Percentiles rank a stretch among this genome's conserved stretches.
These are phyloP conservation scores for Epistrophe grossulariae DNA, from an alignment of 2,888 invertebrate genomes.

Conservation along the genomic window DNA sequence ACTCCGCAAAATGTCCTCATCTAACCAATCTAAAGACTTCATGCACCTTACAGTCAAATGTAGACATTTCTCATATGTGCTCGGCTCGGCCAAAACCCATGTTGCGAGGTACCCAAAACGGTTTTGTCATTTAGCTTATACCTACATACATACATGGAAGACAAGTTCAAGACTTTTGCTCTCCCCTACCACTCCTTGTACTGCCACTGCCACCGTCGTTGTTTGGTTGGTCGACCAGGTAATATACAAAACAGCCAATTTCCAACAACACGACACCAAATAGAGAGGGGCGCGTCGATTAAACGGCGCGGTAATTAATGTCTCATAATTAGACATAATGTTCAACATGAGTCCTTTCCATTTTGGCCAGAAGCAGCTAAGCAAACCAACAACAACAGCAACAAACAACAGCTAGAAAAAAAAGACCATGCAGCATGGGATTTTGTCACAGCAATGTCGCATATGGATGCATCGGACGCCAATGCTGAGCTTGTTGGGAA, in stretches of 20 bases:
- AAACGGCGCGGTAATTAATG: conserved; percentile 74
- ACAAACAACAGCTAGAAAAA: conserved; percentile 16
- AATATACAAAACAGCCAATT: conserved; percentile 37
- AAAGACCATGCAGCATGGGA: conserved; percentile 51
- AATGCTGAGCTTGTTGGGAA: conserved; percentile 25
- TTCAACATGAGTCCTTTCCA: conserved; percentile 75
- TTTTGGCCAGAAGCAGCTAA: conserved; percentile 68
- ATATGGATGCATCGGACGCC: conserved; percentile 37
- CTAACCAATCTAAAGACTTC: conserved; percentile 38
- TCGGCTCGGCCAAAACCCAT: conserved; percentile 37
- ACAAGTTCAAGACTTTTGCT: conserved; percentile 73
- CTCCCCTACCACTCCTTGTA: conserved; percentile 18
- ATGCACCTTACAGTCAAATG: conserved; percentile 59
- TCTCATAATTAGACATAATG: conserved; percentile 76
- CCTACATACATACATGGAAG: conserved; percentile 35
- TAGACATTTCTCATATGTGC: conserved; percentile 67
- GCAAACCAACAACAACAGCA: conserved; percentile 23
- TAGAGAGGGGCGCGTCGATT: conserved; percentile 71
- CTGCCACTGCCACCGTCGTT: not conserved
- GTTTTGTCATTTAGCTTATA: conserved; percentile 70
- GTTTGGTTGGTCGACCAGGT: not conserved
- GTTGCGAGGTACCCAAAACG: conserved; percentile 71
- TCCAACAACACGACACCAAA: conserved; percentile 47
- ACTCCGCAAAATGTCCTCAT: conserved; percentile 43
- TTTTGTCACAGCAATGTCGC: conserved; percentile 54